Percentiles rank a stretch among this genome's conserved stretches.
These are phyloP conservation scores for Callochromis pleurospilus DNA, from an alignment of 2,113 vertebrate genomes.

Conservation along the genomic window DNA sequence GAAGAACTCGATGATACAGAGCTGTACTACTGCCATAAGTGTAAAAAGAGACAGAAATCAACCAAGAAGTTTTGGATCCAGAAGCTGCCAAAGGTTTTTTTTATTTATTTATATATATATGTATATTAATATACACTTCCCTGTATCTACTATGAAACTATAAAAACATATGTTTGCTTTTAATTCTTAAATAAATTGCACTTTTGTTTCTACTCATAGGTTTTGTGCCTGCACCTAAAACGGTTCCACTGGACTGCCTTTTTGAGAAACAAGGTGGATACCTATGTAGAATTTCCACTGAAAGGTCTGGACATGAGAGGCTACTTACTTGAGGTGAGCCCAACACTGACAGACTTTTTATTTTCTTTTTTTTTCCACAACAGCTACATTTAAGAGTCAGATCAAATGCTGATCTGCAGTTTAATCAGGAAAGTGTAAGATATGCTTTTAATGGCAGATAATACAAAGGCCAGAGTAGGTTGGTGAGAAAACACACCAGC, in stretches of 20 bases:
- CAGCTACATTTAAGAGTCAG: background rate
- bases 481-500: background rate
- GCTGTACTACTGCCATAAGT: conserved; percentile 96
- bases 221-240: conserved; percentile 96
- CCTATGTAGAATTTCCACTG: conserved; percentile 92
- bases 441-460: background rate
- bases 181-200: background rate
- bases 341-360: background rate
- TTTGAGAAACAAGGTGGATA: conserved; percentile 96
- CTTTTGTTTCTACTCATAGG: conserved; percentile 65
- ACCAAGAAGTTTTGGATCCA: conserved; percentile 99
- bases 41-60: conserved; percentile 96
- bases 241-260: conserved; percentile 98
- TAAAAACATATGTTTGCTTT: background rate
- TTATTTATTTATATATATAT: background rate
- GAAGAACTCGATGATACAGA: conserved; percentile 97
- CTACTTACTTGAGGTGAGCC: conserved; percentile 88
- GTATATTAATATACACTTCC: background rate
- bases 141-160: background rate
- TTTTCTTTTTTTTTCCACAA: background rate
- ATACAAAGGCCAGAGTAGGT: background rate
- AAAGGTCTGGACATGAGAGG: conserved; percentile 90
- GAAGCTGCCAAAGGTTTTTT: conserved; percentile 84
- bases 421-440: background rate
- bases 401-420: background rate